Percentiles rank a stretch among this genome's conserved stretches.
Evolutionary conservation across 2,113 vertebrate species (phyloP).

Genomic region (Pycnonotus jocosus): DNA sequence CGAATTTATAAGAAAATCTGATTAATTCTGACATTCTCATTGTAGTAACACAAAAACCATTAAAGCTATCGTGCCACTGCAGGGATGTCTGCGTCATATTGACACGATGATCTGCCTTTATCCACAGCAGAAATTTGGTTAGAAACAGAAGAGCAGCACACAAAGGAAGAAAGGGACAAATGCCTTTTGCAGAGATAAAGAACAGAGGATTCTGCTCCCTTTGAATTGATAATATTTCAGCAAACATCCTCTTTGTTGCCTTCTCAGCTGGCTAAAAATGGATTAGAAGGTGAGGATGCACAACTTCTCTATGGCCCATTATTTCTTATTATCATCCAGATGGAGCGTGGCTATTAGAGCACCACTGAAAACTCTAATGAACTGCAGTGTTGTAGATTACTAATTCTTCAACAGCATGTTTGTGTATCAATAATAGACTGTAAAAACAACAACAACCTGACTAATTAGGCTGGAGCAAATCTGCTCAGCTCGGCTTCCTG

Average conservation of each 20-base stretch:
- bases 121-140: not conserved
- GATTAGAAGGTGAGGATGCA: slow-evolving; percentile 26
- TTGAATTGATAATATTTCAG: not conserved
- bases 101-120: not conserved
- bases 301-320: slow-evolving; percentile 1
- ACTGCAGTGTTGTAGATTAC: not conserved
- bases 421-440: slow-evolving; percentile 4
- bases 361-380: slow-evolving; percentile 22
- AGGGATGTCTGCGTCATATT: not conserved
- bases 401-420: slow-evolving; percentile 18
- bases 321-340: slow-evolving; percentile 38
- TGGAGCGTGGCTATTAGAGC: not conserved
- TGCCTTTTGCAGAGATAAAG: not conserved
- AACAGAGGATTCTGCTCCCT: not conserved
- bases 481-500: not conserved
- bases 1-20: not conserved
- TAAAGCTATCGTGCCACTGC: not conserved
- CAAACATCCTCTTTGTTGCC: not conserved
- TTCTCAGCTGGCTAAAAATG: slow-evolving; percentile 26
- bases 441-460: not conserved
- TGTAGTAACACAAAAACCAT: slow-evolving; percentile 14
- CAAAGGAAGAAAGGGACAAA: slow-evolving; percentile 5
- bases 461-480: slow-evolving; percentile 38
- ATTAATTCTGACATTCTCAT: not conserved
- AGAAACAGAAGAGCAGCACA: not conserved